Evolutionary conservation across 2,888 invertebrate genomes (phyloP).

Genomic region (Eurytoma californica): DNA sequence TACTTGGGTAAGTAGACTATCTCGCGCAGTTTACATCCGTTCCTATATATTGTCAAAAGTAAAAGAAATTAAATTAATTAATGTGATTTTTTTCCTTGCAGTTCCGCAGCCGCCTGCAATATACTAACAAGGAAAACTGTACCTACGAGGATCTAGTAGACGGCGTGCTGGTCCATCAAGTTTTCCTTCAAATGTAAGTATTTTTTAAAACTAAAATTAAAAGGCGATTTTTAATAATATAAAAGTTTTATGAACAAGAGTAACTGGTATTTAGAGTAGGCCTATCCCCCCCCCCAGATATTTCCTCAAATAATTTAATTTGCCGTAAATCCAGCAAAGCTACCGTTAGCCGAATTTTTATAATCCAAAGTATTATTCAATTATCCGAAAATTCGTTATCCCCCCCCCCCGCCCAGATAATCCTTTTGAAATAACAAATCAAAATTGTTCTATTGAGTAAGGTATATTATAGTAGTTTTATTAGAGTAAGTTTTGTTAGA

Average conservation of each 20-base stretch:
- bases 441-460: no score
- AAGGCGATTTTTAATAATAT: not conserved
- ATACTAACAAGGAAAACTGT: not conserved
- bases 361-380: no score
- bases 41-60: not conserved
- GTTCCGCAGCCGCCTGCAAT: constrained; percentile 23
- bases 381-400: no score
- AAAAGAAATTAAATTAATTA: constrained; percentile 7
- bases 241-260: not conserved
- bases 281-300: no score
- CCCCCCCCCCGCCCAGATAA: no score
- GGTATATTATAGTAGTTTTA: no score
- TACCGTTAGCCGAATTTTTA: no score
- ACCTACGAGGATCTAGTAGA: constrained; percentile 33
- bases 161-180: constrained; percentile 42
- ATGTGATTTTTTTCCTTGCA: not conserved
- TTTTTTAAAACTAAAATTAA: not conserved
- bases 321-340: no score
- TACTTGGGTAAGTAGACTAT: constrained; percentile 39
- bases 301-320: no score
- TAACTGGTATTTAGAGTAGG: no score
- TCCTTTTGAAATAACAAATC: no score
- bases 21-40: not conserved
- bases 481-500: no score
- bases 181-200: constrained; percentile 47